A percentile compares a stretch with the other conserved stretches of the same genome.
Conservation (phyloP, 2,113 vertebrate species). For the Brevimyrus niger region DNA sequence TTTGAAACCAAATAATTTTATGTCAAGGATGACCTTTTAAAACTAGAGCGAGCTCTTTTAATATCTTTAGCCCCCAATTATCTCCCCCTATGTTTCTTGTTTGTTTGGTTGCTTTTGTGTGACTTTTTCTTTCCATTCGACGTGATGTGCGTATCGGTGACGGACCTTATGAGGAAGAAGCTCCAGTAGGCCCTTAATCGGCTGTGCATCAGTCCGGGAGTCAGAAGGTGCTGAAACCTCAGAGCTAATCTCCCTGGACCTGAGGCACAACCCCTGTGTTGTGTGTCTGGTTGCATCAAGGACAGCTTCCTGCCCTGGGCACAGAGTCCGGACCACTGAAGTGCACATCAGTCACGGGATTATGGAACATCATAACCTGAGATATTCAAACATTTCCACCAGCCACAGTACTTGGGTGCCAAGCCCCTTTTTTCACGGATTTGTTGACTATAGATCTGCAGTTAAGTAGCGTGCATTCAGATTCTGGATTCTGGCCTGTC, state of each 20-base stretch:
- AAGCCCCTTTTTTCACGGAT: background rate
- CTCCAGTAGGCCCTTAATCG: background rate
- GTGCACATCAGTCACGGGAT: background rate
- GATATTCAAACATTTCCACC: background rate
- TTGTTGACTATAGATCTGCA: conserved; percentile 1
- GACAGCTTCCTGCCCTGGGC: background rate
- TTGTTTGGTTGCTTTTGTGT: background rate
- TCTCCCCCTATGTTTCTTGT: background rate
- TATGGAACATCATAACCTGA: background rate
- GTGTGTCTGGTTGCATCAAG: background rate
- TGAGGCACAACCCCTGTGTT: background rate
- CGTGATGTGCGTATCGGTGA: background rate
- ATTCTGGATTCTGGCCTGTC: background rate
- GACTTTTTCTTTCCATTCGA: background rate
- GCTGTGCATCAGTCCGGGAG: background rate
- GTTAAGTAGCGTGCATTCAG: background rate
- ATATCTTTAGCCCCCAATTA: background rate
- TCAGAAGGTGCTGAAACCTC: background rate
- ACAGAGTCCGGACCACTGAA: background rate
- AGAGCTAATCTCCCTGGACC: background rate
- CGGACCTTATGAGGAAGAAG: background rate
- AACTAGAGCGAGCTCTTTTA: background rate
- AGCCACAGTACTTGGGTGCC: background rate
- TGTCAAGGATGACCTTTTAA: background rate
- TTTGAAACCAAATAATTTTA: background rate